phyloP scores from a whole-genome alignment of 2,113 vertebrate genomes.

The Spizaetus ornatus region DNA sequence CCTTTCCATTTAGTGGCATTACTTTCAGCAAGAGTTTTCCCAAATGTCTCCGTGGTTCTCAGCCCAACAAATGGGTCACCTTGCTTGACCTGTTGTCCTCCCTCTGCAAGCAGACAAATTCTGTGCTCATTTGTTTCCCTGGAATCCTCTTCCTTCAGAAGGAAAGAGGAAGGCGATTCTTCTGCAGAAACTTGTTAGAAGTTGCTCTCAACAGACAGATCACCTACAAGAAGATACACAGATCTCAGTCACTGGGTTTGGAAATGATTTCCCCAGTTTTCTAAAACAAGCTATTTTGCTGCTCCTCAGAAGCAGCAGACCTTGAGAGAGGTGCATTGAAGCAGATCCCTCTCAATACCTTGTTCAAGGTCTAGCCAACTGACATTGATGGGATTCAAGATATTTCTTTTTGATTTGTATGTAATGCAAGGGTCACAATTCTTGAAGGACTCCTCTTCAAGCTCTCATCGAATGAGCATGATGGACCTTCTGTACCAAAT shows the following conservation, averaged over 20 bases:
- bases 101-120: neutral
- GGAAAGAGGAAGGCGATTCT: neutral
- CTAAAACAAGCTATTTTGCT: neutral
- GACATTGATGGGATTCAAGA: neutral
- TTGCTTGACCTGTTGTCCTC: neutral
- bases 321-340: neutral
- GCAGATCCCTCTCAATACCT: neutral
- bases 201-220: neutral
- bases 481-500: neutral
- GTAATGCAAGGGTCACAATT: neutral
- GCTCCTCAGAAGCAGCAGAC: neutral
- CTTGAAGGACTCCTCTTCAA: neutral
- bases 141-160: neutral
- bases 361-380: neutral
- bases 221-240: neutral
- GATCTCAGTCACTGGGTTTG: neutral
- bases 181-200: neutral
- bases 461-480: rapidly evolving
- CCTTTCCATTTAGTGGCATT: neutral
- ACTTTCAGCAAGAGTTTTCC: neutral
- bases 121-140: neutral
- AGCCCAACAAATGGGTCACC: neutral
- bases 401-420: neutral
- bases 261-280: neutral
- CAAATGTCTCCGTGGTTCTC: neutral